Evolutionary conservation across 2,888 invertebrate species (phyloP).

Genomic region (Spilosoma lubricipeda): DNA sequence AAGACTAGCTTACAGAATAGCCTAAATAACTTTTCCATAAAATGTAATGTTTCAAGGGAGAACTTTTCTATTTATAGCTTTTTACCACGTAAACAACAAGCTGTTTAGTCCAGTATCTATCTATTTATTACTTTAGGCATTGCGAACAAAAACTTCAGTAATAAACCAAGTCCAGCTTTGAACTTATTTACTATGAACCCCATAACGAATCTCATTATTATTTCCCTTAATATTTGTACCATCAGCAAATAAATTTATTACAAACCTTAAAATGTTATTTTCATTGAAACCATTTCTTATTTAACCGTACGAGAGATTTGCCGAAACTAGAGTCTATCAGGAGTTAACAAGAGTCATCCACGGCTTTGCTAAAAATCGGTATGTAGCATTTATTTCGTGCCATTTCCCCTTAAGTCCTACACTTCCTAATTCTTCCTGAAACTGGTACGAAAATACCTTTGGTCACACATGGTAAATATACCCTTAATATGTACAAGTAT

Average conservation of each 20-base stretch:
- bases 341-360: too few relatives aligned
- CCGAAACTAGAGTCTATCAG: too few relatives aligned
- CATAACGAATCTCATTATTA: background rate
- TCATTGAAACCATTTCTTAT: too few relatives aligned
- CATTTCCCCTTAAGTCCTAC: too few relatives aligned
- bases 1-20: too few relatives aligned
- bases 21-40: background rate
- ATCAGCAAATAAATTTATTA: background rate
- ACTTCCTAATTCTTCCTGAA: too few relatives aligned
- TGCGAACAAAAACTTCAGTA: background rate
- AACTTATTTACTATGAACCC: background rate
- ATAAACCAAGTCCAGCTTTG: background rate
- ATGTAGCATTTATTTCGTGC: too few relatives aligned
- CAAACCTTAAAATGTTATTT: background rate
- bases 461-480: background rate
- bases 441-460: background rate
- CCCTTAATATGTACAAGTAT: background rate
- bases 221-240: background rate
- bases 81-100: background rate
- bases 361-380: too few relatives aligned
- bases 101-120: background rate
- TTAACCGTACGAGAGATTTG: too few relatives aligned
- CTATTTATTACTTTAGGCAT: background rate
- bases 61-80: constrained; percentile 2
- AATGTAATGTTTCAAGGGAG: background rate